phyloP scores from a whole-genome alignment of 2,888 invertebrate species.

The Synergus laeviventris region DNA sequence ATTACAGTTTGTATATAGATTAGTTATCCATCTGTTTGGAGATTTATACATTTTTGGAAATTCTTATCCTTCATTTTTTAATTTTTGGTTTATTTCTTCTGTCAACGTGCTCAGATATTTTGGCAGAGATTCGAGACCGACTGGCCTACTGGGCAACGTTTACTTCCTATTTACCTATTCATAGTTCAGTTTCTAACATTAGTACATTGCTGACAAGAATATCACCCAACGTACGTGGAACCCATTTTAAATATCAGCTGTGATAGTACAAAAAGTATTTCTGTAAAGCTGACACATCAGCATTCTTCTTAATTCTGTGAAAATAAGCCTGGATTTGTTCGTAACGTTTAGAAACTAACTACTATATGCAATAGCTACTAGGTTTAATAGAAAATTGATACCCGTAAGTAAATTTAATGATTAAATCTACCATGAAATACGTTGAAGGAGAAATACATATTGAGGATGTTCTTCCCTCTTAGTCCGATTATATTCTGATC shows the following conservation, averaged over 20 bases:
- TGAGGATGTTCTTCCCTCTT: constrained; percentile 12
- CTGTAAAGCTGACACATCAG: neutral
- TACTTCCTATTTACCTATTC: constrained; percentile 64
- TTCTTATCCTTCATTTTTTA: neutral
- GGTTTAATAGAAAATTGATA: neutral
- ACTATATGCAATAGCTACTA: too few relatives aligned
- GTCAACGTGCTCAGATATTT: constrained; percentile 54
- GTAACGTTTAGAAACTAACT: too few relatives aligned
- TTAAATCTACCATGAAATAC: neutral
- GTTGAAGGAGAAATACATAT: neutral
- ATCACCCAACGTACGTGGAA: constrained; percentile 28
- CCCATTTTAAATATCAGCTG: constrained; percentile 19
- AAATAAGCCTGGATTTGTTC: too few relatives aligned
- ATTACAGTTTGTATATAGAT: too few relatives aligned
- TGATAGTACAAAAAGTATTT: constrained; percentile 4
- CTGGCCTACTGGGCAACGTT: constrained; percentile 57
- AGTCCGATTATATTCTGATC: constrained; percentile 55
- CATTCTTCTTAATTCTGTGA: too few relatives aligned
- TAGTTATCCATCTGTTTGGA: too few relatives aligned
- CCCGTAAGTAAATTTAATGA: neutral
- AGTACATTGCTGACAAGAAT: constrained; percentile 46
- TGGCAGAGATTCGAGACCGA: constrained; percentile 54
- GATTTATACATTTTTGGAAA: neutral
- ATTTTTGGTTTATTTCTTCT: neutral
- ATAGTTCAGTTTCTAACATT: constrained; percentile 56